These are phyloP conservation scores for Tinamus guttatus DNA, from an alignment of 2,113 vertebrate species.

Conservation along the genomic window DNA sequence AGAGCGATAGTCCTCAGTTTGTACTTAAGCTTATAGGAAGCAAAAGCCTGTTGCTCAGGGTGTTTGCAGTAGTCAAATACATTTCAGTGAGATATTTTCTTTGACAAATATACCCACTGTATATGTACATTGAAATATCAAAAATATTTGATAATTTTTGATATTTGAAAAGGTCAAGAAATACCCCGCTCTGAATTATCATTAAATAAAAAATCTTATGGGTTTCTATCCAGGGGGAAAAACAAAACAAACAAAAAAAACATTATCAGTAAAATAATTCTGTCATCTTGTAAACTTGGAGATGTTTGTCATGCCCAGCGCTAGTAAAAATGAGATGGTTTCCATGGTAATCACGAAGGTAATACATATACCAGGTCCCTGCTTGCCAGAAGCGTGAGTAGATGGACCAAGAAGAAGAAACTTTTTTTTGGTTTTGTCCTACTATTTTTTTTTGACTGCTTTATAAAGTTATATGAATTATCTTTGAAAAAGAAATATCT, in stretches of 20 bases:
- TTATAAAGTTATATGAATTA: neutral
- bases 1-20: too few species aligned
- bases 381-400: neutral
- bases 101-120: neutral
- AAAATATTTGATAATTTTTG: neutral
- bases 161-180: neutral
- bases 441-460: neutral
- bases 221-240: neutral
- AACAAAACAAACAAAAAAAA: neutral
- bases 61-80: neutral
- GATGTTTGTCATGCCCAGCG: neutral
- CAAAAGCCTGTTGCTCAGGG: neutral
- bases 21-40: neutral
- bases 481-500: neutral
- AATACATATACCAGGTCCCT: neutral
- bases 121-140: neutral
- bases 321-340: neutral
- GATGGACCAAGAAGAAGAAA: neutral
- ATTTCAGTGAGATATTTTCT: neutral
- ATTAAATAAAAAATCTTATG: neutral
- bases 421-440: neutral
- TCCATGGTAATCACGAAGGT: neutral
- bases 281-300: neutral
- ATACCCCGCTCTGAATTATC: neutral
- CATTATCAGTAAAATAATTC: neutral